Percentiles rank a stretch among this genome's conserved stretches.
These are phyloP conservation scores for Atrichornis clamosus DNA, from an alignment of 2,113 vertebrate species.

Conservation along the genomic window DNA sequence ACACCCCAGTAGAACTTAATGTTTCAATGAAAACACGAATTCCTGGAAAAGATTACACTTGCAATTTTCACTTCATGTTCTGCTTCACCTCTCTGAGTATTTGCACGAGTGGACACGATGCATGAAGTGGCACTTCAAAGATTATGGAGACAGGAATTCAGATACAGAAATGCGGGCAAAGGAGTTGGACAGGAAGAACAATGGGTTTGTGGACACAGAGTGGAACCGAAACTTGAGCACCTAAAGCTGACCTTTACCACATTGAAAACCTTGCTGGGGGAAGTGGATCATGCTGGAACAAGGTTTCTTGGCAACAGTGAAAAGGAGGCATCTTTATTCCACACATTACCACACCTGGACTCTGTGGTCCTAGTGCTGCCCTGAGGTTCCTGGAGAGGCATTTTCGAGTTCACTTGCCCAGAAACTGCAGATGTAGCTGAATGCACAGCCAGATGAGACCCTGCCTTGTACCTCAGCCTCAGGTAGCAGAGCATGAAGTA, in stretches of 20 bases:
- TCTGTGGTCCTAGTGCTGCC: not conserved
- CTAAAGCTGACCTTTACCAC: not conserved
- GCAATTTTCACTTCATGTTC: not conserved
- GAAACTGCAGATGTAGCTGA: not conserved
- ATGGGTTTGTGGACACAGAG: not conserved
- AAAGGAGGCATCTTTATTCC: not conserved
- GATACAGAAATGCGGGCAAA: not conserved
- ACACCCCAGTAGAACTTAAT: not conserved
- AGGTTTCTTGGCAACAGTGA: not conserved
- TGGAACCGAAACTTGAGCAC: not conserved
- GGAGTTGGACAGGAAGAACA: not conserved
- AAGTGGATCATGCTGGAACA: not conserved
- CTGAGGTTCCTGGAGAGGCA: not conserved
- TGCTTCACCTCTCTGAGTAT: not conserved
- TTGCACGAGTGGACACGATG: not conserved
- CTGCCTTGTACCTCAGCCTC: not conserved
- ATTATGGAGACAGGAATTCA: not conserved
- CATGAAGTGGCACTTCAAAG: not conserved
- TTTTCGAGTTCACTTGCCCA: not conserved
- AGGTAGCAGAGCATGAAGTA: not conserved
- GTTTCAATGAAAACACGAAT: not conserved
- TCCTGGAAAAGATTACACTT: not conserved
- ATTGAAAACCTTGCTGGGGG: not conserved
- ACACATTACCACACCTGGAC: not conserved
- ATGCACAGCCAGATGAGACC: not conserved